Conservation (phyloP, 2,888 invertebrate species). For the Troglohyphantes excavatus region DNA sequence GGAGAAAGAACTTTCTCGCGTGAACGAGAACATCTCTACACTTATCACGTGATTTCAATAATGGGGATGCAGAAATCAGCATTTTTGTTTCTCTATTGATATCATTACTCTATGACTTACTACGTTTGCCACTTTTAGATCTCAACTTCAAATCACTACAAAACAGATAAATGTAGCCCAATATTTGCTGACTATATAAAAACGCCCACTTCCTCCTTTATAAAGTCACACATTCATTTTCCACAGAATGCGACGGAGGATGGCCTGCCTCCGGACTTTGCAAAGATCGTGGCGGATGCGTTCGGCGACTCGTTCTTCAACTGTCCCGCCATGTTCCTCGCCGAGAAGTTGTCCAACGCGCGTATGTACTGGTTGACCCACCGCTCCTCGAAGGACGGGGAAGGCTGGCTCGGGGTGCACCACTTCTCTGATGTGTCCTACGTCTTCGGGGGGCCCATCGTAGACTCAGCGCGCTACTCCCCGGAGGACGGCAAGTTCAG, state of each 20-base stretch:
- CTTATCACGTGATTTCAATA: too few relatives aligned
- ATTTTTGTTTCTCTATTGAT: too few relatives aligned
- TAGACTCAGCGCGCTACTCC: slow-evolving; percentile 28
- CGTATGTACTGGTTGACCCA: slow-evolving; percentile 62
- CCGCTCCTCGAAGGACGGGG: not conserved
- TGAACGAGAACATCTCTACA: too few relatives aligned
- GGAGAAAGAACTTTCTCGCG: too few relatives aligned
- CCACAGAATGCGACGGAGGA: not conserved
- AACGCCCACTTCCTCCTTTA: too few relatives aligned
- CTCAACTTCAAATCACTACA: too few relatives aligned
- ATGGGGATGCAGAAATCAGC: too few relatives aligned
- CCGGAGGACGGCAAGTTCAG: slow-evolving; percentile 66
- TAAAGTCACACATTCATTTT: too few relatives aligned
- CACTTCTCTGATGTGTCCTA: slow-evolving; percentile 69
- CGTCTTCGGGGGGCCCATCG: slow-evolving; percentile 58
- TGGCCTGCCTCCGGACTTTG: not conserved
- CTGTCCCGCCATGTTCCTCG: slow-evolving; percentile 52
- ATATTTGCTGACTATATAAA: too few relatives aligned
- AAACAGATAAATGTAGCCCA: too few relatives aligned
- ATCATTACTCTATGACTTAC: too few relatives aligned
- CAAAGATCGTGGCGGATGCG: slow-evolving; percentile 3
- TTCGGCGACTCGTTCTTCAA: slow-evolving; percentile 63
- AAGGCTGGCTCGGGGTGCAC: slow-evolving; percentile 52
- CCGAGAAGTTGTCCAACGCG: slow-evolving; percentile 46
- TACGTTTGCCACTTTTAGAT: too few relatives aligned